Conservation (phyloP, 2,113 vertebrate species). For the Haemorhous mexicanus region DNA sequence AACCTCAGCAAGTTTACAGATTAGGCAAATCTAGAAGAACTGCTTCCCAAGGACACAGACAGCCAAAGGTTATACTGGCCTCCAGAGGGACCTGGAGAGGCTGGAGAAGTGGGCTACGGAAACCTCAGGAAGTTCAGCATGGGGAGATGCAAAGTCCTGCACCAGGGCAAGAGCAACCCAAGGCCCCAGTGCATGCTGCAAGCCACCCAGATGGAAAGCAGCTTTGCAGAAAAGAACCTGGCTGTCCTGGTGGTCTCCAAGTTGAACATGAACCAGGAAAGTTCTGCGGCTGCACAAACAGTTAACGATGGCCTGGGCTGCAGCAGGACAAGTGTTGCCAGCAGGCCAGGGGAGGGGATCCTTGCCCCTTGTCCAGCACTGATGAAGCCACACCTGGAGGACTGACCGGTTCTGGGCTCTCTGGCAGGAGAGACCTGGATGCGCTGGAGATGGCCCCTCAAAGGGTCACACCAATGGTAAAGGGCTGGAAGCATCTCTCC, state of each 20-base stretch:
- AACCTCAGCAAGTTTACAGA: background rate
- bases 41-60: background rate
- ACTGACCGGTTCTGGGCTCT: background rate
- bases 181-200: background rate
- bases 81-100: background rate
- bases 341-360: background rate
- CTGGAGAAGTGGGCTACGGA: background rate
- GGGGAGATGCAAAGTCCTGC: background rate
- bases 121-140: background rate
- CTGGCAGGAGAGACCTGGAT: background rate
- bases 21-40: background rate
- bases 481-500: background rate
- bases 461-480: background rate
- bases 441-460: background rate
- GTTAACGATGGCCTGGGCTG: background rate
- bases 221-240: background rate
- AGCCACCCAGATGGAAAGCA: background rate
- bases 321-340: background rate
- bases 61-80: background rate
- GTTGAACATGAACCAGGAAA: background rate
- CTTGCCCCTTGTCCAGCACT: background rate
- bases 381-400: background rate
- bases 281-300: background rate
- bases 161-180: background rate
- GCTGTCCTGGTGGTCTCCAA: background rate